Percentiles rank a stretch among this genome's conserved stretches.
Evolutionary conservation across 2,113 vertebrate species (phyloP).

Genomic region (human (Homo sapiens)): GRCh38 chr2:33384501-33385000

Average conservation of each 20-base stretch:
- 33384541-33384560: neutral
- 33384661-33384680: neutral
- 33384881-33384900: neutral
- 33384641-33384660: neutral
- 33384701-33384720: neutral
- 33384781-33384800: too few relatives aligned
- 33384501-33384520: neutral
- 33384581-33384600: neutral
- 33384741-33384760: neutral
- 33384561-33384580: neutral
- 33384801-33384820: neutral
- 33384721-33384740: neutral
- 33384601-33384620: neutral
- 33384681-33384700: neutral
- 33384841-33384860: neutral
- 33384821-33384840: neutral
- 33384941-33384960: neutral
- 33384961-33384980: neutral
- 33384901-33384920: neutral
- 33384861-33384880: neutral
- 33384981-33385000: neutral
- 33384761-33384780: neutral
- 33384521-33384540: neutral
- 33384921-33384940: neutral
- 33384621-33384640: neutral